Percentiles rank a stretch among this genome's conserved stretches.
Conservation (phyloP, 1,140 invertebrate genomes). For the Drosophila sechellia region DNA sequence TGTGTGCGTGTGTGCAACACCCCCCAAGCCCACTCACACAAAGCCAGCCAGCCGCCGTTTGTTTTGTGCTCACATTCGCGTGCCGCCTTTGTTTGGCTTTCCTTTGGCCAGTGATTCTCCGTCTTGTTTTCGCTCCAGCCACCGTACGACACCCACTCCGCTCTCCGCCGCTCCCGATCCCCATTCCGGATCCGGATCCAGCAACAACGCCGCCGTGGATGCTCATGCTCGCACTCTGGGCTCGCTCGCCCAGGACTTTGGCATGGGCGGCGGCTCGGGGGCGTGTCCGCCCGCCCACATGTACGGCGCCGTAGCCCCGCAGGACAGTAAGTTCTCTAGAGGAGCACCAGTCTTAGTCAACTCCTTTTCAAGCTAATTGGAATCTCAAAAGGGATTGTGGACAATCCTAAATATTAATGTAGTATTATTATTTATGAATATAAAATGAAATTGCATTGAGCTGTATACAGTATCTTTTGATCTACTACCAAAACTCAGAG, state of each 20-base stretch:
- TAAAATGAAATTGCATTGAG: not conserved
- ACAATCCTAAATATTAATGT: too few species aligned
- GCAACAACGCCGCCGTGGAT: slow-evolving; percentile 84
- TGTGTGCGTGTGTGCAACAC: slow-evolving; percentile 56
- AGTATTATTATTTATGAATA: too few species aligned
- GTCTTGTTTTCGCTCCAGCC: slow-evolving; percentile 32
- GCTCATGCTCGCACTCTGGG: slow-evolving; percentile 79
- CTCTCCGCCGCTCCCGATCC: not conserved
- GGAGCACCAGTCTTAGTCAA: not conserved
- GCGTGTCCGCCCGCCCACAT: slow-evolving; percentile 75
- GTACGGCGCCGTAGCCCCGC: slow-evolving; percentile 81
- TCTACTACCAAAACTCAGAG: not conserved
- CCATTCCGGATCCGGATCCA: slow-evolving; percentile 61
- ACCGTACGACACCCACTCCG: slow-evolving; percentile 27
- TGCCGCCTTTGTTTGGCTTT: slow-evolving; percentile 50
- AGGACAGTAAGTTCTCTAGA: slow-evolving; percentile 77
- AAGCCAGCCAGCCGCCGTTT: slow-evolving; percentile 41
- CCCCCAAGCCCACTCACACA: slow-evolving; percentile 61
- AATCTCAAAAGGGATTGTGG: too few species aligned
- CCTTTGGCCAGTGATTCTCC: slow-evolving; percentile 9
- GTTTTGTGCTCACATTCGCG: slow-evolving; percentile 74
- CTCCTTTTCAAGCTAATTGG: too few species aligned
- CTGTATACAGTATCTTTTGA: not conserved
- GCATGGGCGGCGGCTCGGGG: slow-evolving; percentile 84
- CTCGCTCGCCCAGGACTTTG: slow-evolving; percentile 83